Evolutionary conservation across 2,797 vertebrate genomes (phyloP), one percentile per base, ranked within the genome.

Genomic region (Sebastiscus albofasciatus): DNA sequence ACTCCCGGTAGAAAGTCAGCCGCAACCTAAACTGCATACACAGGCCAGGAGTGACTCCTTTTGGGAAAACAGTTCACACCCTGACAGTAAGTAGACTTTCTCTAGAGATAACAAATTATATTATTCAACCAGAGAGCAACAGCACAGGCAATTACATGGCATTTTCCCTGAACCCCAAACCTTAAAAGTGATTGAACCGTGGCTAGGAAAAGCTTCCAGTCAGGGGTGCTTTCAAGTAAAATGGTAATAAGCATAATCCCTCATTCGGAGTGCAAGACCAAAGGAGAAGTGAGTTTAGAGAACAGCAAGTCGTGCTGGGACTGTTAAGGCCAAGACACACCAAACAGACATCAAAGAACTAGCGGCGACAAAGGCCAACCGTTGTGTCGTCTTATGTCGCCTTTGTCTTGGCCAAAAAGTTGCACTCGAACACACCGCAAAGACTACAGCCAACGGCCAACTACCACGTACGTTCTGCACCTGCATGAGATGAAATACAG

Each of bases 241-340:
- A 89, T 82, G 66, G 77, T 84, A 84, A 85, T 72, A 80, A 79
- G 75, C 62, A 81, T 77, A 82, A 86, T 85, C 75, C 71, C 55
- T 89, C 73, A 86, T 79, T 90, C 66, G 68, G 70, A 85, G 71
- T n/a, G 68, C 60, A 68, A 78, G 39, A 72, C 77, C 75, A 77
- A 72, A 78, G 49, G 68, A 79, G 69, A 84, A 72, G 72, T 72
- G 77, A 79, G 73, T 78, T 73, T 39, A 52, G 56, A 78, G 75
- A 80, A 72, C 18, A 6, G 77, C 72, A 67, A 71, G 79, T 65
- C 22, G 27, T 69, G 73, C 82, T 80, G 77, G 66, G 82, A 80
- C 79, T 71, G 68, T 77, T 77, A 49, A 49, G 16, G 46, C 18
- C 46, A 49, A 49, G 46, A 49, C 46, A 20, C 46, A 49, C 46